A percentile compares a stretch with the other conserved stretches of the same genome.
These are phyloP conservation scores for human DNA, from an alignment of 2,113 vertebrate species.

Conservation along the genomic window GRCh38 chr4:128094501-128095000, in stretches of 20 bases:
- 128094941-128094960: too few species aligned
- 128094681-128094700: background rate
- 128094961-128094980: too few species aligned
- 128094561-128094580: background rate
- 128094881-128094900: too few species aligned
- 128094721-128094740: background rate
- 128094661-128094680: background rate
- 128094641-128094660: background rate
- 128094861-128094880: too few species aligned
- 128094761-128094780: too few species aligned
- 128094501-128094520: background rate
- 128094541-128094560: background rate
- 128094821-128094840: too few species aligned
- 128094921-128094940: too few species aligned
- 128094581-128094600: background rate
- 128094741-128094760: background rate
- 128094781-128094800: too few species aligned
- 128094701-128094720: background rate
- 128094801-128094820: too few species aligned
- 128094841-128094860: too few species aligned
- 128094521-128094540: background rate
- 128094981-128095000: too few species aligned
- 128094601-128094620: background rate
- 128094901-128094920: too few species aligned
- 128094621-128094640: background rate